Evolutionary conservation across 1,140 invertebrate genomes (phyloP), one percentile per base, ranked within the genome.

Genomic region (Macrobrachium nipponense): DNA sequence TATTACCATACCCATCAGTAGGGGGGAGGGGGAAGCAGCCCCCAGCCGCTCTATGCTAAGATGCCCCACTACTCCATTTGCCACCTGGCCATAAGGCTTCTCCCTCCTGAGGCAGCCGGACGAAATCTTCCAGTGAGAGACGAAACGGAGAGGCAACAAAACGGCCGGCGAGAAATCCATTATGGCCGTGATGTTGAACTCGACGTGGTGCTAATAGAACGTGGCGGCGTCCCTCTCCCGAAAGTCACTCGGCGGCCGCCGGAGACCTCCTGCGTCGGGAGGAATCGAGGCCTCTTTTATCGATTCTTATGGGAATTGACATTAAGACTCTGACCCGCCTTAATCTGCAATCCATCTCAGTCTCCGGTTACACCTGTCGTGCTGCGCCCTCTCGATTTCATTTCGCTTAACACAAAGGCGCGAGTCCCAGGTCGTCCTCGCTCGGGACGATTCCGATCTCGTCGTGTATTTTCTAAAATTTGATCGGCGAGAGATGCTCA

Each of bases 171-270:
- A 60, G 75, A 66, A 77, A 84, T 84, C 75, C 75, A 84, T 84
- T 78, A 84, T 78, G 75, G 77, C 73, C 27, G 75, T 78, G 75
- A 78, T 84, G 82, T 78, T 61, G 61, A 78, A 84, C 73, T 68
- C 75, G 20, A 64, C 64, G 82, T 70, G 82, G 82, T 17, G 82
- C 82, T 84, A 84, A 84, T 78, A 84, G 73, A 60, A 73, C 68
- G 58, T 58, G 44, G 80, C 80, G 68, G 27, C n/a, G 60, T 62
- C n/a, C 58, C 79, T 51, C n/a, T 80, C 12, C 18, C 60, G 15
- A 60, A 44, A 36, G 15, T 43, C 17, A 20, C 14, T 62, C 15
- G 59, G 11, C 77, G 20, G 77, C 18, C 77, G 23, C 60, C 43
- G 44, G 59, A 18, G 18, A 17, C 77, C 61, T 20, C 60, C 20